A percentile compares a stretch with the other conserved stretches of the same genome.
Evolutionary conservation across 2,797 vertebrate genomes (phyloP).

Genomic region (Ara ararauna): DNA sequence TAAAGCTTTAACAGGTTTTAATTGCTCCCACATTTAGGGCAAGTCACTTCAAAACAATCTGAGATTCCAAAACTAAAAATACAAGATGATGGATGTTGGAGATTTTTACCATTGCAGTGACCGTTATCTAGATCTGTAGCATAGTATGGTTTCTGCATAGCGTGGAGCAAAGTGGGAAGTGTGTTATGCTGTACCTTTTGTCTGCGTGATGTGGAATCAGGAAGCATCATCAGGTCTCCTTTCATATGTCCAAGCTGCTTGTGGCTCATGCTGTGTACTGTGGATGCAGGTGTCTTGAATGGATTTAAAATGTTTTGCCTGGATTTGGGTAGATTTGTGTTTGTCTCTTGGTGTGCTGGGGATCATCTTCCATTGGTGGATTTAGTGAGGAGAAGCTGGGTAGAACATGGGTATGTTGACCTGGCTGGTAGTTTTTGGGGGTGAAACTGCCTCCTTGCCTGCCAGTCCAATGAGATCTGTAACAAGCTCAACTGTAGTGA

Average conservation of each 20-base stretch:
- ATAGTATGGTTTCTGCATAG: not conserved
- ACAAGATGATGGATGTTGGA: rapidly evolving
- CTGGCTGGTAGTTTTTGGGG: not conserved
- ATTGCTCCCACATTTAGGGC: not conserved
- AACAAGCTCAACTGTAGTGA: not conserved
- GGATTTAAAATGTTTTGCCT: not conserved
- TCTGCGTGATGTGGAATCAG: not conserved
- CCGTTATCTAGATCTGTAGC: not conserved
- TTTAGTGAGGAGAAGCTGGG: not conserved
- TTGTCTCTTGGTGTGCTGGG: not conserved
- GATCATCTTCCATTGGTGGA: not conserved
- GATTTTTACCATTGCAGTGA: not conserved
- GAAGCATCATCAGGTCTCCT: not conserved
- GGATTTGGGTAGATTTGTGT: not conserved
- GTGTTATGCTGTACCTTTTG: not conserved
- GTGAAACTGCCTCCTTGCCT: not conserved
- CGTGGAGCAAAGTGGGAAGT: not conserved
- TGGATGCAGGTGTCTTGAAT: not conserved
- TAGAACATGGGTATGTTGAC: not conserved
- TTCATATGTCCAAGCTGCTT: not conserved
- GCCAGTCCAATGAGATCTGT: rapidly evolving
- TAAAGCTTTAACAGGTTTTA: not conserved
- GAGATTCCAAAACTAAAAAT: not conserved
- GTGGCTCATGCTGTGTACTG: not conserved
- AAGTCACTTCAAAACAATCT: not conserved